Conservation (phyloP, 2,888 invertebrate genomes). For the Cryptocephalus primarius region DNA sequence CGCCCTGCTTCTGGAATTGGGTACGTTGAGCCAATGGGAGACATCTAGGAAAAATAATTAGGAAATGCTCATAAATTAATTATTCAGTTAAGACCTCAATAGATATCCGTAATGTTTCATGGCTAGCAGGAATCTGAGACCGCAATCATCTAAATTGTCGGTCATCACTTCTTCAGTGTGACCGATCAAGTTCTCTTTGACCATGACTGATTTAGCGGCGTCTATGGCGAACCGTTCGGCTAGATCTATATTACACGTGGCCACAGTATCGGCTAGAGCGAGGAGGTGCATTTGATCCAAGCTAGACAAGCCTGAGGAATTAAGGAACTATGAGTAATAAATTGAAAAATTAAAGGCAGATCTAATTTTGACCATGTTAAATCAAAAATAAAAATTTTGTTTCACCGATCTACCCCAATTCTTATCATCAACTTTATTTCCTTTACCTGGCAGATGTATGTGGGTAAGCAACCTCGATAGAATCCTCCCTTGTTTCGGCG, state of each 20-base stretch:
- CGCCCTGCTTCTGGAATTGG: conserved; percentile 74
- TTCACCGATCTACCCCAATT: too few relatives aligned
- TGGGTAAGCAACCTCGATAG: conserved; percentile 87
- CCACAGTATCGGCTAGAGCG: conserved; percentile 97
- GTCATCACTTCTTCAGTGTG: conserved; percentile 47
- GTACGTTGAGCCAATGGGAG: conserved; percentile 83
- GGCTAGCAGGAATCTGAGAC: conserved; percentile 86
- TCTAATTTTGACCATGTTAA: too few relatives aligned
- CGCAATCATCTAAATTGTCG: conserved; percentile 93
- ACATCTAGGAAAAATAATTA: conserved; percentile 46
- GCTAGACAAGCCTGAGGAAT: conserved; percentile 53
- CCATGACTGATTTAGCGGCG: conserved; percentile 54
- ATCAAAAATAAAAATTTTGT: too few relatives aligned
- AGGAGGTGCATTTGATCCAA: conserved; percentile 98
- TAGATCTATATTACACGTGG: conserved; percentile 81
- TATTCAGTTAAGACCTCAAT: conserved; percentile 34
- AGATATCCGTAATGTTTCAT: conserved; percentile 97
- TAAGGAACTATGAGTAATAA: too few relatives aligned
- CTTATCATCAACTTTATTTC: neutral
- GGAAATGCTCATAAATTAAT: neutral
- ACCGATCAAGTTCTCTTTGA: conserved; percentile 51
- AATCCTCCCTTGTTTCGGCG: conserved; percentile 69
- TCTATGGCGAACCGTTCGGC: conserved; percentile 70
- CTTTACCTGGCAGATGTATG: conserved; percentile 75
- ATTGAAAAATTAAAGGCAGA: too few relatives aligned